A percentile compares a stretch with the other conserved stretches of the same genome.
These are phyloP conservation scores for Olivierus martensii DNA, from an alignment of 1,140 invertebrate species.

Conservation along the genomic window DNA sequence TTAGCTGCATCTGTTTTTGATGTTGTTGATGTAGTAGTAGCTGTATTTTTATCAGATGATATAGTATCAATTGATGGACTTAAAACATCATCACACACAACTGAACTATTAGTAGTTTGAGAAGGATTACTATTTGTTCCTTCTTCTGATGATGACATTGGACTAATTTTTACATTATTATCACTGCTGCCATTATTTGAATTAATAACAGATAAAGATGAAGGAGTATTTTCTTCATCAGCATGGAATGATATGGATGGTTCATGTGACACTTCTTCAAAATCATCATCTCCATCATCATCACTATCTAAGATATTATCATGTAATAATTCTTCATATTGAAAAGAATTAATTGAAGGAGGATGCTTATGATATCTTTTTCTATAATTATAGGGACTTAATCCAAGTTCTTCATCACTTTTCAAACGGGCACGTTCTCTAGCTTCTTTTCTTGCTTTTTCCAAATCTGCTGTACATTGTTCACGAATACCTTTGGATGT, in stretches of 20 bases:
- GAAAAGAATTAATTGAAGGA: conserved; percentile 12
- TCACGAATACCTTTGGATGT: conserved; percentile 25
- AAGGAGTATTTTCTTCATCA: neutral
- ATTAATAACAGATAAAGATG: neutral
- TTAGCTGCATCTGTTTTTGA: neutral
- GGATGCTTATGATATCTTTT: conserved; percentile 13
- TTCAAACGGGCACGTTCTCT: conserved; percentile 49
- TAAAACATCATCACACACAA: neutral
- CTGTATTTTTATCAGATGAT: neutral
- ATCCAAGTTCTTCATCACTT: conserved; percentile 52
- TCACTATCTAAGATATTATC: conserved; percentile 33
- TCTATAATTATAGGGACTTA: conserved; percentile 41
- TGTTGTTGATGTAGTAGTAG: neutral
- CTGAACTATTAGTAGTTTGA: too few relatives aligned
- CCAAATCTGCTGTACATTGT: conserved; percentile 39
- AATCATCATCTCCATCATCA: conserved; percentile 38
- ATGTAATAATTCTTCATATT: conserved; percentile 15
- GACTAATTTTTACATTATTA: neutral
- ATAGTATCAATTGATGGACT: neutral
- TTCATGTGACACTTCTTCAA: conserved; percentile 1
- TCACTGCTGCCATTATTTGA: neutral
- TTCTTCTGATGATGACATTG: neutral
- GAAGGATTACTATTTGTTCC: neutral
- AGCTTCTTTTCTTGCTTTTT: conserved; percentile 43
- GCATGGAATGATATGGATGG: neutral